Conservation (phyloP, 1,140 invertebrate genomes). For the Philopotamus ludificatus region DNA sequence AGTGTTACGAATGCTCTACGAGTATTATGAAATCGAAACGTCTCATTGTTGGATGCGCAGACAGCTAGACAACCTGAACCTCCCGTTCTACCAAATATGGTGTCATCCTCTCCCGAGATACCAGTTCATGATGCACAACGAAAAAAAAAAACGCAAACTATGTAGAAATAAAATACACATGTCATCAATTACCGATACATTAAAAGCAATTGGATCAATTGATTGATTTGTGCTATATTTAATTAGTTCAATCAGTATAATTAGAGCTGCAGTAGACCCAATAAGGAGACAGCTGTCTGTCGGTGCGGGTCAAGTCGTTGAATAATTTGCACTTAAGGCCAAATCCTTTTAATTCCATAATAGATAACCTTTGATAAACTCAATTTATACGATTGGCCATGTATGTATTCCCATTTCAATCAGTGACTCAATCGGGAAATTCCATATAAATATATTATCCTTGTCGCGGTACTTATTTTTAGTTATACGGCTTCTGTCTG, state of each 20-base stretch:
- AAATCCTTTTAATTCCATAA: no score
- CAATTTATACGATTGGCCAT: no score
- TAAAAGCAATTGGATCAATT: no score
- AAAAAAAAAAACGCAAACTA: no score
- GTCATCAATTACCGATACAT: no score
- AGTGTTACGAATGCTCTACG: not conserved
- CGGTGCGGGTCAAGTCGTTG: not conserved
- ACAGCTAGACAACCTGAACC: not conserved
- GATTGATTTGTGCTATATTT: not conserved
- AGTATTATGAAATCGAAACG: slow-evolving; percentile 3
- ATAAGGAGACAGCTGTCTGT: not conserved
- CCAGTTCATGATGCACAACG: no score
- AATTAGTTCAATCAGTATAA: not conserved
- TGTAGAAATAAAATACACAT: no score
- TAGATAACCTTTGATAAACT: no score
- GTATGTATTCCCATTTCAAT: no score
- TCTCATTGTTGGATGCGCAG: slow-evolving; percentile 1
- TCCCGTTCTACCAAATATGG: slow-evolving; percentile 5
- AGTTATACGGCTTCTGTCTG: not conserved
- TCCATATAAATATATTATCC: not conserved
- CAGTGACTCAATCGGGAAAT: no score
- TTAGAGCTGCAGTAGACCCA: not conserved
- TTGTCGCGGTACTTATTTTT: not conserved
- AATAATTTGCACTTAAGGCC: no score
- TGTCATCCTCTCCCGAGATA: not conserved